Conservation (phyloP, 1,140 invertebrate genomes). For the Musca vetustissima region DNA sequence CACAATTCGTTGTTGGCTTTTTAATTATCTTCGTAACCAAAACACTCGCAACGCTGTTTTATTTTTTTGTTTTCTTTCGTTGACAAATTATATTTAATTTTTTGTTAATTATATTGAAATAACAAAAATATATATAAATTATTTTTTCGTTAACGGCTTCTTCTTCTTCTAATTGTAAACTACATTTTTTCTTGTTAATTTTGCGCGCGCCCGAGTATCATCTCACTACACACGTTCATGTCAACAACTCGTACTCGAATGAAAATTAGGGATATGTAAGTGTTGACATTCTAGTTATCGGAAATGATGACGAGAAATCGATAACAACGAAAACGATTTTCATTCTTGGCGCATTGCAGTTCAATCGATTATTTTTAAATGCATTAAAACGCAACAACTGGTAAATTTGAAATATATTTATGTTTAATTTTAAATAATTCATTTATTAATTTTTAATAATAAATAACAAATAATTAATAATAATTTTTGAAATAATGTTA, state of each 20-base stretch:
- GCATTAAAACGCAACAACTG: too few species aligned
- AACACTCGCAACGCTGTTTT: conserved; percentile 2
- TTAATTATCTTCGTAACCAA: neutral
- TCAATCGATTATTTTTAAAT: too few species aligned
- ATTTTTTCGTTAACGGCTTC: neutral
- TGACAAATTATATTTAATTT: neutral
- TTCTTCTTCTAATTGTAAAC: neutral
- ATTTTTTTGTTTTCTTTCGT: conserved; percentile 5
- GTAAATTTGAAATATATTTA: too few species aligned
- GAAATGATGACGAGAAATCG: too few species aligned
- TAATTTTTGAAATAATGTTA: too few species aligned
- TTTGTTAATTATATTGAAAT: neutral
- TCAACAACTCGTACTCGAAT: conserved; percentile 26
- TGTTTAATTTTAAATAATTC: too few species aligned
- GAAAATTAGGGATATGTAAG: neutral
- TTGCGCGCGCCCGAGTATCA: conserved; percentile 5
- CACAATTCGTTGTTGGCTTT: conserved; percentile 13
- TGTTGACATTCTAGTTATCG: too few species aligned
- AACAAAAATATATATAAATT: neutral
- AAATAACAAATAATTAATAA: too few species aligned
- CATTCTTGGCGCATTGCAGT: too few species aligned
- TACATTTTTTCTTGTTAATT: conserved; percentile 15
- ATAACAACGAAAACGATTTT: too few species aligned
- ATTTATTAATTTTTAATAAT: too few species aligned
- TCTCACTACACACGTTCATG: conserved; percentile 26